These are phyloP conservation scores for Rhopilema esculentum DNA, from an alignment of 30 jellyfish, hydroid and myxozoan genomes.

Conservation along the genomic window DNA sequence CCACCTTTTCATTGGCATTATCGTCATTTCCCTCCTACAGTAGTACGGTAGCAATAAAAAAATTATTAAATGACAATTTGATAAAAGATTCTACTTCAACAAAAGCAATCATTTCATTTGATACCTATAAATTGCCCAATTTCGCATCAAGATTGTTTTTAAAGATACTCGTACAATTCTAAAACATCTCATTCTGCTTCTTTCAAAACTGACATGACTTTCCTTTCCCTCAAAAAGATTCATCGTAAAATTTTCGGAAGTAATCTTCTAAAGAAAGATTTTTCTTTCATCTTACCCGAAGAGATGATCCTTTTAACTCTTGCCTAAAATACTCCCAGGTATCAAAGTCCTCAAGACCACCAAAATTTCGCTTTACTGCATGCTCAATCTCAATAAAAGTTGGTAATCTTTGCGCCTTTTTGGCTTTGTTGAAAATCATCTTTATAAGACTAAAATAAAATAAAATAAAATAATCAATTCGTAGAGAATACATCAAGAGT, in stretches of 20 bases:
- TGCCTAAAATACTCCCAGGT: conserved; percentile 63
- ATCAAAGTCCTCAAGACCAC: conserved; percentile 78
- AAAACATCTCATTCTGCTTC: too few species aligned
- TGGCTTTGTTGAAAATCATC: conserved; percentile 75
- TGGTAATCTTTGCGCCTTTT: conserved; percentile 26
- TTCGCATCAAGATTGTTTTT: too few species aligned
- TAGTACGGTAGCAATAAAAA: too few species aligned
- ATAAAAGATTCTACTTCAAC: too few species aligned
- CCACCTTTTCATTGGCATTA: neutral
- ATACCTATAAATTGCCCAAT: too few species aligned
- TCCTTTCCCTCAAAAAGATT: too few species aligned
- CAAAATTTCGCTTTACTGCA: conserved; percentile 81
- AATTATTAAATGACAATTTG: neutral
- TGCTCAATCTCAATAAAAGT: conserved; percentile 59
- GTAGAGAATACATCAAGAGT: neutral
- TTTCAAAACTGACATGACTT: too few species aligned
- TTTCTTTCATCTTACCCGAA: neutral
- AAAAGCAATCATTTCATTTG: too few species aligned
- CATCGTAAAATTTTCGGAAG: too few species aligned
- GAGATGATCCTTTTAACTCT: conserved; percentile 11
- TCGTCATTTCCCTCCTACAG: conserved; percentile 14
- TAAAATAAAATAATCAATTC: too few species aligned
- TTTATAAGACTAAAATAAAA: conserved; percentile 60
- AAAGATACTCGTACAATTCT: too few species aligned
- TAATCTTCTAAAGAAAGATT: too few species aligned